A percentile compares a stretch with the other conserved stretches of the same genome.
These are phyloP conservation scores for Chelon auratus DNA, from an alignment of 2,797 vertebrate species.

Conservation along the genomic window DNA sequence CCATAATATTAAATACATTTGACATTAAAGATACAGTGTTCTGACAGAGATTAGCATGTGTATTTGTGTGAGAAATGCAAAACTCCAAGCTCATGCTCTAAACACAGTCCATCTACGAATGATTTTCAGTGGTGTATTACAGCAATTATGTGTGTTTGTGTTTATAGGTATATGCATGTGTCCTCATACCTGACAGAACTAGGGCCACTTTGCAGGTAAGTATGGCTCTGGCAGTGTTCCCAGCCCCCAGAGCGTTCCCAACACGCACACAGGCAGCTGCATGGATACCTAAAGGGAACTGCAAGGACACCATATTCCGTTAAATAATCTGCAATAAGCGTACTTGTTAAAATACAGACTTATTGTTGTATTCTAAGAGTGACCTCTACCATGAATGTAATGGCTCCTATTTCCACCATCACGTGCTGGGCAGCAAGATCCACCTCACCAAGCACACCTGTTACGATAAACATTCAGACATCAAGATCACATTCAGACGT, in stretches of 20 bases:
- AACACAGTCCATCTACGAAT: not conserved
- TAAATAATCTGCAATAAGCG: not conserved
- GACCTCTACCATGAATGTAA: constrained; percentile 89
- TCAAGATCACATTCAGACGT: constrained; percentile 2
- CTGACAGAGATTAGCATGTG: too few species aligned
- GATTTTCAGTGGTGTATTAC: not conserved
- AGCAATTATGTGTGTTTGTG: not conserved
- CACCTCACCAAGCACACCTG: constrained; percentile 88
- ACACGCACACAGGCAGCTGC: constrained; percentile 90
- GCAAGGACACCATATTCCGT: constrained; percentile 30
- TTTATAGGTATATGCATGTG: not conserved
- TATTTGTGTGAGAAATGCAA: too few species aligned
- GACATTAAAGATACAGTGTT: too few species aligned
- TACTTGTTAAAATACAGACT: constrained; percentile 5
- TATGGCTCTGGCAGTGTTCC: constrained; percentile 84
- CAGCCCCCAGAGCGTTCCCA: constrained; percentile 93
- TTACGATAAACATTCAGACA: constrained; percentile 15
- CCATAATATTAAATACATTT: not conserved
- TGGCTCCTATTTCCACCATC: constrained; percentile 83
- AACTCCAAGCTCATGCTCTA: too few species aligned
- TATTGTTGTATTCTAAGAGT: not conserved
- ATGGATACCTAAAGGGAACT: constrained; percentile 90
- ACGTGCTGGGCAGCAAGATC: constrained; percentile 92
- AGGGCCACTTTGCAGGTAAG: constrained; percentile 85
- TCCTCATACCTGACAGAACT: constrained; percentile 82